Evolutionary conservation across 2,797 vertebrate species (phyloP).

Genomic region (Gymnodraco acuticeps): DNA sequence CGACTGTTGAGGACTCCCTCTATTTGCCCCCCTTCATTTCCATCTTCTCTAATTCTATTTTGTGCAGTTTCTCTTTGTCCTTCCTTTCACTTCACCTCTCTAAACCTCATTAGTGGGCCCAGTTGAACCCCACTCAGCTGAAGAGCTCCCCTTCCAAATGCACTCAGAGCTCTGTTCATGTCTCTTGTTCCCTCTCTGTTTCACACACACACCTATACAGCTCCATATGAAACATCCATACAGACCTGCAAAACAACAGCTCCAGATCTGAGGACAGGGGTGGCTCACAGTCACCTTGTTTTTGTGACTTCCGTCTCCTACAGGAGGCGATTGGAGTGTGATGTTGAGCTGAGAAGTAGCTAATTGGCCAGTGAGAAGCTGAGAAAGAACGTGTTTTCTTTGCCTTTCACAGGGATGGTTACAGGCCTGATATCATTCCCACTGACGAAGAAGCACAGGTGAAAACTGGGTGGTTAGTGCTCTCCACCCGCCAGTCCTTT

Average conservation of each 20-base stretch:
- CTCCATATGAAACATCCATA: constrained; percentile 32
- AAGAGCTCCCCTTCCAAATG: constrained; percentile 52
- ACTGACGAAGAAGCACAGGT: constrained; percentile 63
- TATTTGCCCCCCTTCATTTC: constrained; percentile 60
- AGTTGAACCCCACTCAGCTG: constrained; percentile 59
- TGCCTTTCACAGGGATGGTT: constrained; percentile 39
- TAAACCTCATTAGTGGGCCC: constrained; percentile 74
- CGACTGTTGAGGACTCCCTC: constrained; percentile 72
- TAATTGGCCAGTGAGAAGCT: constrained; percentile 60
- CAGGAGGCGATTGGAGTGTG: constrained; percentile 25
- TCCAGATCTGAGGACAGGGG: constrained; percentile 26
- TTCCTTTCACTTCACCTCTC: constrained; percentile 47
- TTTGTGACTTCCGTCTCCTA: constrained; percentile 34
- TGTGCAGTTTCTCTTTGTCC: constrained; percentile 42
- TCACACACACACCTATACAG: constrained; percentile 17
- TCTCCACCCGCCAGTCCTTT: constrained; percentile 50
- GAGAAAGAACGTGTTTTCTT: constrained; percentile 43
- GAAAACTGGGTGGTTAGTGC: constrained; percentile 56
- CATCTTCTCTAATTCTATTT: constrained; percentile 73
- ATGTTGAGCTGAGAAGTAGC: constrained; percentile 52
- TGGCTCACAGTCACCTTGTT: constrained; percentile 40
- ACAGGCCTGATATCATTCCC: constrained; percentile 44
- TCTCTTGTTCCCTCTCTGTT: constrained; percentile 21
- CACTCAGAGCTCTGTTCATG: constrained; percentile 40
- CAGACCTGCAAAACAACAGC: constrained; percentile 19